Evolutionary conservation across 1,140 invertebrate genomes (phyloP), one percentile per base, ranked within the genome.

Genomic region (Anastrepha ludens): DNA sequence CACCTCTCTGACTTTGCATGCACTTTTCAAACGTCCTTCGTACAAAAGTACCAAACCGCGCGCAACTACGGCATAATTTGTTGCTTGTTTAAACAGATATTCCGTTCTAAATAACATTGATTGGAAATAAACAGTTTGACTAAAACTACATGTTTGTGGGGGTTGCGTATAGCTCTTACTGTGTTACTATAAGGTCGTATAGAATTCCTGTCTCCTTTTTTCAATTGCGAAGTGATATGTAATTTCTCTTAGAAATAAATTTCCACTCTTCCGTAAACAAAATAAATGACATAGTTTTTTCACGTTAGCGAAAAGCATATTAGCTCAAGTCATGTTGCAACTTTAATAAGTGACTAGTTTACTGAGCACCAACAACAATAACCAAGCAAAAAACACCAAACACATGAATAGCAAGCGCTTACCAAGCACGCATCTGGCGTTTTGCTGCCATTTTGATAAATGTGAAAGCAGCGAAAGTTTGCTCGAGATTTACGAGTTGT

Each of bases 211-310:
- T n/a, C 29, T 29, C 29, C 29, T 29, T 29, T 29, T 29, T 29
- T 29, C 29, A 29, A 29, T 29, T 29, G 29, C 29, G 29, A 29
- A 29, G 29, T 29, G 29, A 29, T 55, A 55, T 11, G 11, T 55
- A 55, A 5, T 13, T 74, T 44, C 15, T 74, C 44, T 47, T 74
- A 3, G 4, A 81, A 81, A 58, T 20, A 55, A 55, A 9, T 58
- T 58, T 81, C 5, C 74, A 81, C 44, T 81, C 47, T n/a, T 11
- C 74, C 55, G 47, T 81, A 47, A 58, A 55, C 44, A 81, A 81
- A 81, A 81, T 55, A 81, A 81, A 81, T 81, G 74, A 81, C 74
- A 81, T n/a, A 74, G 55, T 81, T 81, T 81, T 81, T 55, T 81
- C 74, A 81, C 74, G 20, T 29, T 81, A 15, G 7, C 15, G 74